Evolutionary conservation across 2,113 vertebrate species (phyloP).

Genomic region (Lota lota): DNA sequence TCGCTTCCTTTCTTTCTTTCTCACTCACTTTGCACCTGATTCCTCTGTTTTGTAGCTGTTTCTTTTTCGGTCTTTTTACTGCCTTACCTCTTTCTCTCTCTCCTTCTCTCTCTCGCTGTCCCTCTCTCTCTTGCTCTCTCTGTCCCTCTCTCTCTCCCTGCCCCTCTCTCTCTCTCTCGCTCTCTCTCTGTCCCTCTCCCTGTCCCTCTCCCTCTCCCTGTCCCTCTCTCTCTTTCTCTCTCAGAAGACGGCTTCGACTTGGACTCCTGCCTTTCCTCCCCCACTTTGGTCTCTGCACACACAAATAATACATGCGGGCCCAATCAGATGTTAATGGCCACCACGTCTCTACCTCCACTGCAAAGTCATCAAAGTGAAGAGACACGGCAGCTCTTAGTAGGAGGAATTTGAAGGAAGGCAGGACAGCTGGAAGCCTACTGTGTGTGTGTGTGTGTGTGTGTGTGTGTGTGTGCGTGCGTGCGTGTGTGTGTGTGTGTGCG

Average conservation of each 20-base stretch:
- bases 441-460: constrained; percentile 49
- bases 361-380: constrained; percentile 58
- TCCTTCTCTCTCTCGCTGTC: neutral
- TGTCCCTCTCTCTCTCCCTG: neutral
- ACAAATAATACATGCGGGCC: constrained; percentile 66
- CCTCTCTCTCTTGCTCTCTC: constrained; percentile 16
- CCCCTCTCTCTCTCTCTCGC: neutral
- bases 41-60: neutral
- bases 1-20: constrained; percentile 22
- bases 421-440: constrained; percentile 53
- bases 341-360: constrained; percentile 64
- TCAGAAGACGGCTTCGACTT: constrained; percentile 53
- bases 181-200: neutral
- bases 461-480: constrained; percentile 47
- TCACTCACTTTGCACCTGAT: neutral
- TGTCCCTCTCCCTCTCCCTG: neutral
- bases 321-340: constrained; percentile 65
- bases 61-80: neutral
- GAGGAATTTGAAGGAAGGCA: constrained; percentile 63
- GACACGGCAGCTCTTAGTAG: constrained; percentile 44
- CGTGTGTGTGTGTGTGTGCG: neutral
- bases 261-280: constrained; percentile 36
- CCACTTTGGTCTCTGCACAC: constrained; percentile 45
- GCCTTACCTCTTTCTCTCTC: neutral
- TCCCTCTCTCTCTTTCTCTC: constrained; percentile 10